phyloP scores from a whole-genome alignment of 1,140 invertebrate genomes.

The Pseudomyrmex dendroicus region DNA sequence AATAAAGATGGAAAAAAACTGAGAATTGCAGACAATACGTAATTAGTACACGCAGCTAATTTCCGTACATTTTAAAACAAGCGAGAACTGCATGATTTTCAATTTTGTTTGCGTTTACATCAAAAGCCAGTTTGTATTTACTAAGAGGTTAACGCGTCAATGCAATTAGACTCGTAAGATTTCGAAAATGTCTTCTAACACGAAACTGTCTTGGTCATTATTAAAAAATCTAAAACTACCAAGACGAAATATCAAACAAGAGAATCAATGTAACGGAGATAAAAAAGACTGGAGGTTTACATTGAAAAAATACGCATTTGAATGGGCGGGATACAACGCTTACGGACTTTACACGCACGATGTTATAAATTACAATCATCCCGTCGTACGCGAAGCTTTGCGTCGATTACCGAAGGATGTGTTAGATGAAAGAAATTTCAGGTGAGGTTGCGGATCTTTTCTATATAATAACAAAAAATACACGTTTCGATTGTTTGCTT shows the following conservation, averaged over 20 bases:
- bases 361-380: not conserved
- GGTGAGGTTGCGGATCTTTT: conserved; percentile 35
- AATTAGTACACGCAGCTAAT: not conserved
- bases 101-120: conserved; percentile 2
- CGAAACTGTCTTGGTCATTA: conserved; percentile 3
- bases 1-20: not conserved
- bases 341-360: conserved; percentile 67
- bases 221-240: conserved; percentile 22
- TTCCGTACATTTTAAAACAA: conserved; percentile 19
- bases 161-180: not conserved
- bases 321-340: conserved; percentile 44
- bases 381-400: conserved; percentile 25
- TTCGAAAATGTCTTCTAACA: not conserved
- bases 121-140: not conserved
- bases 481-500: not conserved
- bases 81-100: not conserved
- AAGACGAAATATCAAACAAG: not conserved
- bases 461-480: not conserved
- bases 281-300: not conserved
- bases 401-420: conserved; percentile 63
- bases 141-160: conserved; percentile 21
- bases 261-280: not conserved
- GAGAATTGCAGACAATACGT: not conserved
- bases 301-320: conserved; percentile 25
- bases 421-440: conserved; percentile 64